Evolutionary conservation across 2,797 vertebrate species (phyloP).

Genomic region (Glossophaga mutica): DNA sequence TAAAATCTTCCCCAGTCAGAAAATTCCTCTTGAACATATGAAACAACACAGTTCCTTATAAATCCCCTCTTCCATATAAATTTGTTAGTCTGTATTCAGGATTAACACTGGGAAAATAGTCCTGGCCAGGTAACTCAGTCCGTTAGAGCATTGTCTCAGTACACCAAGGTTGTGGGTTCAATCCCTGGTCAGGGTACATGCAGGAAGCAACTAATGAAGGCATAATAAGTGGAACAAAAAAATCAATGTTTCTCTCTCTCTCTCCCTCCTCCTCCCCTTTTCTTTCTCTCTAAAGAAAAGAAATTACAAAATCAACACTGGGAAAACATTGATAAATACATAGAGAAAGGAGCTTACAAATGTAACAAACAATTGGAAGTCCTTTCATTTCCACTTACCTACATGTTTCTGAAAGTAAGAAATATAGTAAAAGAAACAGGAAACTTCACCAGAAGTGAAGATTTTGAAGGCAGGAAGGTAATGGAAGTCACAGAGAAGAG

Average conservation of each 20-base stretch:
- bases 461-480: not conserved
- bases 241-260: too few species aligned
- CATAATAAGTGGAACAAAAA: not conserved
- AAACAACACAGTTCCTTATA: not conserved
- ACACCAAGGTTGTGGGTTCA: not conserved
- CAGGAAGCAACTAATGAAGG: not conserved
- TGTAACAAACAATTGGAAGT: not conserved
- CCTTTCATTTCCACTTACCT: not conserved
- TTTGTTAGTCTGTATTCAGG: not conserved
- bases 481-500: not conserved
- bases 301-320: not conserved
- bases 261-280: too few species aligned
- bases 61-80: not conserved
- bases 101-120: not conserved
- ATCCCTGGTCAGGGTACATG: not conserved
- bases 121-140: not conserved
- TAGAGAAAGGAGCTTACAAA: not conserved
- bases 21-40: not conserved
- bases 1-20: not conserved
- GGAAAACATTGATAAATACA: not conserved
- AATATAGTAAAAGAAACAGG: not conserved
- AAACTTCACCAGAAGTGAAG: not conserved
- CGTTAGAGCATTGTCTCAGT: not conserved
- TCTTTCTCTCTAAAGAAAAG: not conserved
- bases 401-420: not conserved